phyloP scores from a whole-genome alignment of 2,888 invertebrate species.

The Lamproptera curius region DNA sequence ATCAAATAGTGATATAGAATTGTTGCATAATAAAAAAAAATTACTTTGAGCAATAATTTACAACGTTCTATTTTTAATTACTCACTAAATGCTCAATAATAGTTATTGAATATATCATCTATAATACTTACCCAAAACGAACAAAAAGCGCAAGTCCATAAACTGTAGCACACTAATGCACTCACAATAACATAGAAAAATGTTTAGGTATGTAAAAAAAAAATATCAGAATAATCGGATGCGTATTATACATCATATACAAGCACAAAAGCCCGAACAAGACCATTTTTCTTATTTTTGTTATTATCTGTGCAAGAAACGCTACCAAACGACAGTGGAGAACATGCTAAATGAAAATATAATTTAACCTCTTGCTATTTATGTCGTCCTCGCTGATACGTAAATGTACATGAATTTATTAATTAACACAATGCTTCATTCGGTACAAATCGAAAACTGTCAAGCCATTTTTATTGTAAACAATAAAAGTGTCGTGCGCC shows the following conservation, averaged over 20 bases:
- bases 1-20: too few species aligned
- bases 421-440: slow-evolving; percentile 19
- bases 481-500: slow-evolving; percentile 10
- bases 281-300: slow-evolving; percentile 15
- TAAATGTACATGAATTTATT: slow-evolving; percentile 15
- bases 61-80: too few species aligned
- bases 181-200: slow-evolving; percentile 26
- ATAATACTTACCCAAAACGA: too few species aligned
- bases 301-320: slow-evolving; percentile 4
- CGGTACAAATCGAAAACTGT: slow-evolving; percentile 1
- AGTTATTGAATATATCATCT: too few species aligned
- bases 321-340: slow-evolving; percentile 11
- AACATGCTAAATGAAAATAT: slow-evolving; percentile 15
- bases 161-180: too few species aligned
- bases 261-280: slow-evolving; percentile 18
- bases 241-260: slow-evolving; percentile 18
- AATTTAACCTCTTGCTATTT: slow-evolving; percentile 11
- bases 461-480: slow-evolving; percentile 14
- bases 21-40: too few species aligned
- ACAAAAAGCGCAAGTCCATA: too few species aligned
- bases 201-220: slow-evolving; percentile 36
- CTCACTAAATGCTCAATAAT: too few species aligned
- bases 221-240: slow-evolving; percentile 32
- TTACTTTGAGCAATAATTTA: too few species aligned
- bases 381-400: slow-evolving; percentile 6